phyloP scores from a whole-genome alignment of 1,140 invertebrate species.

The Drosophila pseudoananassae region DNA sequence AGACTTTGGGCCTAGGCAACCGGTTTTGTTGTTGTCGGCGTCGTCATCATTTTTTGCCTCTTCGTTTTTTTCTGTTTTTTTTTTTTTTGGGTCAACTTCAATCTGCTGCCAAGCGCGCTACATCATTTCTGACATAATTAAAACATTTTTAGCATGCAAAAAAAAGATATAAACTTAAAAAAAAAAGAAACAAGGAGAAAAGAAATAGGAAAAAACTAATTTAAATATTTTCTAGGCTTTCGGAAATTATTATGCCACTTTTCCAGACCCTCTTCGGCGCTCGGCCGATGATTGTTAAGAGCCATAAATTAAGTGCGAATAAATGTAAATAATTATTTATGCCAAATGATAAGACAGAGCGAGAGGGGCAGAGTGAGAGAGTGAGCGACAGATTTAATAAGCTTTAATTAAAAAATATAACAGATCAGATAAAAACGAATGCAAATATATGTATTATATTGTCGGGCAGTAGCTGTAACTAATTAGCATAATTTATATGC shows the following conservation, averaged over 20 bases:
- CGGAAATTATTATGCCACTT: constrained; percentile 20
- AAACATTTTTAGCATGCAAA: constrained; percentile 54
- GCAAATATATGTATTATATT: constrained; percentile 34
- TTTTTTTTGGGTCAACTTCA: constrained; percentile 69
- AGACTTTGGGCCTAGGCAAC: constrained; percentile 45
- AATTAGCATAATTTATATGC: constrained; percentile 79
- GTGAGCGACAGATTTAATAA: constrained; percentile 70
- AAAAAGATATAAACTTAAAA: constrained; percentile 9
- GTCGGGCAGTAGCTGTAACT: constrained; percentile 63
- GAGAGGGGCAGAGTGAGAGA: background rate
- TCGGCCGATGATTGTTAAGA: constrained; percentile 31
- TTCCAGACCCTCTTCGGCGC: constrained; percentile 6
- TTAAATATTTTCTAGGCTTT: constrained; percentile 51
- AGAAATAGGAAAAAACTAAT: constrained; percentile 29
- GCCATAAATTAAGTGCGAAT: constrained; percentile 57
- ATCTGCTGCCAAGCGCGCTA: constrained; percentile 56
- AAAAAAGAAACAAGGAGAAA: constrained; percentile 13
- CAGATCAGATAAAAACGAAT: constrained; percentile 38
- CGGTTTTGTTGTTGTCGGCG: constrained; percentile 48
- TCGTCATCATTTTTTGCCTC: constrained; percentile 42
- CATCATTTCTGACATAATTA: constrained; percentile 74
- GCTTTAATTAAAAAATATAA: constrained; percentile 69
- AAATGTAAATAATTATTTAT: constrained; percentile 62
- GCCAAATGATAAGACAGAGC: constrained; percentile 23
- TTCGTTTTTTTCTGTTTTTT: constrained; percentile 33